Base-by-base conservation (phyloP, 2,797 vertebrate species). In the Anabacerthia variegaticeps region DNA sequence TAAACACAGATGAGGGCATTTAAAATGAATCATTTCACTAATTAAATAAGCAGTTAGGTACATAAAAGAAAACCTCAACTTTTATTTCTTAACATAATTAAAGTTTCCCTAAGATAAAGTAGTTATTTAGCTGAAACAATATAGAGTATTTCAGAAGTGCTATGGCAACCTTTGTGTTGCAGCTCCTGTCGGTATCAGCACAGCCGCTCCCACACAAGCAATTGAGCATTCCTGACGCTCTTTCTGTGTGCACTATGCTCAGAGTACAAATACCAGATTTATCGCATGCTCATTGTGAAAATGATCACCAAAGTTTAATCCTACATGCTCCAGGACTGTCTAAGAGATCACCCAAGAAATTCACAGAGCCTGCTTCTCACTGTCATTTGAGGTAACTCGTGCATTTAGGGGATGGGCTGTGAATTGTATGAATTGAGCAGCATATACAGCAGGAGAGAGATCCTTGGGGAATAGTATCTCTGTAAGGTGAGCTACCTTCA, bases 171-270 rank as follows among this genome's bases (percentile, higher is more conserved):
- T 56, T 46, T 58, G n/a, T 34, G 37, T 41, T 12, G 1, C 21
- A 30, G 32, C 19, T 78, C 26, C 69, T 37, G 54, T 58, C 9
- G 14, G 41, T 4, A 6, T 2, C 1, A 19, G 17, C 6, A 0
- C 11, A 10, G 62, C 58, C 1, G 0, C 39, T 86, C 30, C 76
- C 2, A 0, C 10, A 26, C 1, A 1, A 36, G 32, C 74, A 32
- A 3, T 3, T 0, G 12, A 65, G 37, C 2, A 1, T 3, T 10
- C 34, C 67, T 46, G 71, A 61, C 49, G 41, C n/a, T 8, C 19
- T 68, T 20, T 20, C 8, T 23, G 14, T 7, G 26, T 7, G 15
- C 58, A 2, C 55, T n/a, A 1, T 13, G 24, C 17, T 44, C 68
- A 49, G 36, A 49, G 59, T 37, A 27, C 44, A 43, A 66, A 22